Conservation (phyloP, 2,888 invertebrate genomes). For the Diarsia dahlii region DNA sequence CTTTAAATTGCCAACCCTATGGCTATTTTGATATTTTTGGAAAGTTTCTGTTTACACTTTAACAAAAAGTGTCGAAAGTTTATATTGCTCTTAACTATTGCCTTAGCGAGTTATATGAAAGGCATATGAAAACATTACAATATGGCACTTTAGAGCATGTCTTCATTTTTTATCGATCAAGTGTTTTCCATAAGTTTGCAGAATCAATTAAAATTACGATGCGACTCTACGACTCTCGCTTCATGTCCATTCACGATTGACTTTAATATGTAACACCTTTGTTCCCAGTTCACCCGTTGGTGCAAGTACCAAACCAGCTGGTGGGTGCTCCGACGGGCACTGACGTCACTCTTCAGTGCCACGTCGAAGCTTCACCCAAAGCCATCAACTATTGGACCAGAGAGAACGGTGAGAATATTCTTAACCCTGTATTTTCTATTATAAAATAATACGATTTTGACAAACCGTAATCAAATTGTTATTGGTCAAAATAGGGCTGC, state of each 20-base stretch:
- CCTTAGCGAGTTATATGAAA: too few relatives aligned
- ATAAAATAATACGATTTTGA: background rate
- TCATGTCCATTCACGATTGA: background rate
- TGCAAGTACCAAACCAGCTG: constrained; percentile 98
- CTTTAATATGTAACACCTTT: constrained; percentile 40
- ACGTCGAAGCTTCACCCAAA: constrained; percentile 97
- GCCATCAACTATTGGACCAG: constrained; percentile 98
- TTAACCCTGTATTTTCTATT: background rate
- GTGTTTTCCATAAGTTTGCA: background rate
- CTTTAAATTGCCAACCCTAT: too few relatives aligned
- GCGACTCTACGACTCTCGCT: background rate
- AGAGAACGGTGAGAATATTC: constrained; percentile 94
- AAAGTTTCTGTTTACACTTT: too few relatives aligned
- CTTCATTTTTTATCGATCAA: background rate
- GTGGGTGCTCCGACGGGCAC: constrained; percentile 97
- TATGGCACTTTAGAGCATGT: background rate
- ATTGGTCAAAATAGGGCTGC: background rate
- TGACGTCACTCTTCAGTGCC: constrained; percentile 95
- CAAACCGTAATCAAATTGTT: too few relatives aligned
- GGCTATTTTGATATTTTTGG: too few relatives aligned
- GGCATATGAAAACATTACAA: too few relatives aligned
- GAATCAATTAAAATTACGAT: background rate
- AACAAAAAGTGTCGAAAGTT: too few relatives aligned
- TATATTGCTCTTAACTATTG: too few relatives aligned
- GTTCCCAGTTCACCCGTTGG: constrained; percentile 96